Evolutionary conservation across 2,113 vertebrate genomes (phyloP), one percentile per base, ranked within the genome.

Genomic region (Lamprologus ornatipinnis): DNA sequence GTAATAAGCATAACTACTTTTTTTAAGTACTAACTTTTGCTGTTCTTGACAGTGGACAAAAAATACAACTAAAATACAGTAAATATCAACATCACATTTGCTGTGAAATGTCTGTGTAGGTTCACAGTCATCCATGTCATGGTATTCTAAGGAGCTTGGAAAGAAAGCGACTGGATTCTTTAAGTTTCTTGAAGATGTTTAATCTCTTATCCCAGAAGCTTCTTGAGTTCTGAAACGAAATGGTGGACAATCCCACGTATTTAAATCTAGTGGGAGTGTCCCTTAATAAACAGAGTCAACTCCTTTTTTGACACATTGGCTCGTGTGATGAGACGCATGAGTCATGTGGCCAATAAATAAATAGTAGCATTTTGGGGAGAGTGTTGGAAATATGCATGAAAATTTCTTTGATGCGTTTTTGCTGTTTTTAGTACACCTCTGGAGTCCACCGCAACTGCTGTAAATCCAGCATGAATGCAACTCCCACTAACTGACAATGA

Each of bases 11-110:
- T 78, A 78, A 78, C 23, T 78, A 78, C 23, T 78, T 78, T 31
- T 78, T 78, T 33, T 6, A 5, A 86, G 58, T 4, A 12, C 6
- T 7, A 12, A 31, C 65, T 82, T 89, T 55, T 31, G 31, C n/a
- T 81, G 1, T 42, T 9, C 42, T 26, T 37, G 47, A 80, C 13
- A 33, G 81, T 40, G 5, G 28, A 15, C 5, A 54, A 65, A 80
- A 82, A 82, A 85, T 55, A 49, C 42, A 49, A 49, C 6, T 75
- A 49, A 47, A 75, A 75, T 28, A 75, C 23, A 75, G 42, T 47
- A 47, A 28, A 49, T 78, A 78, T 49, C 23, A 49, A 78, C 9
- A 26, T 75, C 15, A 49, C 42, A 28, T 75, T 49, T 51, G 70
- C 23, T 75, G 70, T 47, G 42, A 75, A 68, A 68, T 37, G 33